Evolutionary conservation across 2,113 vertebrate genomes (phyloP).

Genomic region (Jacana jacana): DNA sequence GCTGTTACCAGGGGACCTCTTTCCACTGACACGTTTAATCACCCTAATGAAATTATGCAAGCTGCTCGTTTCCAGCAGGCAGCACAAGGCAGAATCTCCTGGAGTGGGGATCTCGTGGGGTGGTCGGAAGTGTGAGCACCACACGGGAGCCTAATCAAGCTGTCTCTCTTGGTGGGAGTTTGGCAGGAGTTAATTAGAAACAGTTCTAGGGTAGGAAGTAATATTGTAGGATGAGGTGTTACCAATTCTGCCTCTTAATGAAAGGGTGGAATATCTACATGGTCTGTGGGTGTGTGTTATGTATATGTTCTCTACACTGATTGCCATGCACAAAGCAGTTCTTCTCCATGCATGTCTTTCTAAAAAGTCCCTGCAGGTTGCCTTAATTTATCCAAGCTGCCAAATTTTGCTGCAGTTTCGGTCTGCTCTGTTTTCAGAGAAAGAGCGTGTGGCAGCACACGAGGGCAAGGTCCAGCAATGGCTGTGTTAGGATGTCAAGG

Average conservation of each 20-base stretch:
- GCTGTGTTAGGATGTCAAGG: neutral
- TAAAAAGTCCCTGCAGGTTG: neutral
- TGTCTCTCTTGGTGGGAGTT: rapidly evolving
- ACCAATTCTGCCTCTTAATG: neutral
- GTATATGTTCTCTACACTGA: neutral
- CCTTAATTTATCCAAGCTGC: neutral
- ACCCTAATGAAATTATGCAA: neutral
- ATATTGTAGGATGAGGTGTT: neutral
- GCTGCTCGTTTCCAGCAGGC: neutral
- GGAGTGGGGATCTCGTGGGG: rapidly evolving
- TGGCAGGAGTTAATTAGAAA: neutral
- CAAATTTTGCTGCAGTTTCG: neutral
- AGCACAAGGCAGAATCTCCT: neutral
- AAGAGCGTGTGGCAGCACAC: rapidly evolving
- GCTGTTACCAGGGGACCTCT: neutral
- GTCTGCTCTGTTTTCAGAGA: neutral
- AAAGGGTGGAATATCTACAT: neutral
- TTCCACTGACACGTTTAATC: neutral
- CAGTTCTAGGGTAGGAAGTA: neutral
- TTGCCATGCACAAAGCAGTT: neutral
- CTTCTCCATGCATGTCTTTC: neutral
- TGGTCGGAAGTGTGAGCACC: rapidly evolving
- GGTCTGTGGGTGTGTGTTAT: neutral
- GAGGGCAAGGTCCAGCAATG: rapidly evolving
- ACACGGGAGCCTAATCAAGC: rapidly evolving